These are phyloP conservation scores for Amphiura filiformis DNA, from an alignment of 35 echinoderm and acorn worm genomes.

Conservation along the genomic window DNA sequence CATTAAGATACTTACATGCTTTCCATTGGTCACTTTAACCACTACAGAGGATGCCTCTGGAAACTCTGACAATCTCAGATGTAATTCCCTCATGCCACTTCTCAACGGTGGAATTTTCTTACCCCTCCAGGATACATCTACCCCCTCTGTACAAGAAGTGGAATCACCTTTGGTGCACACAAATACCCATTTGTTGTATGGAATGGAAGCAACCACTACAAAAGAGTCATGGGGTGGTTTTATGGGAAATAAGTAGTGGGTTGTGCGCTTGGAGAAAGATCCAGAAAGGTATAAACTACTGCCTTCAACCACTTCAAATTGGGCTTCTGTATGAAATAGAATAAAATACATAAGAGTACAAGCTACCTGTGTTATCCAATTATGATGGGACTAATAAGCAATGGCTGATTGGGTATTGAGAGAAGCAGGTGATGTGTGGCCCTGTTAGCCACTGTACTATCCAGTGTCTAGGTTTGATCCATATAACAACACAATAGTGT, in stretches of 20 bases:
- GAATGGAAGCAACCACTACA: constrained; percentile 37
- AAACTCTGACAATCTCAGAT: constrained; percentile 45
- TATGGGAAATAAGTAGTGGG: constrained; percentile 71
- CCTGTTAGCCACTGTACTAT: no score
- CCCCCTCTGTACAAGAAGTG: constrained; percentile 42
- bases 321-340: not conserved
- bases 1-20: constrained; percentile 27
- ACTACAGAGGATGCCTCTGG: constrained; percentile 34
- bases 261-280: constrained; percentile 1
- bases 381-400: not conserved
- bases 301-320: not conserved
- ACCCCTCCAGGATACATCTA: constrained; percentile 51
- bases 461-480: no score
- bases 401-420: not conserved
- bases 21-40: constrained; percentile 52
- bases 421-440: no score
- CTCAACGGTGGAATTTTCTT: constrained; percentile 60
- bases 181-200: constrained; percentile 51
- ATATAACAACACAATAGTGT: no score
- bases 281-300: not conserved
- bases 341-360: no score
- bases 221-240: constrained; percentile 34
- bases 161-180: constrained; percentile 55
- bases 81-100: constrained; percentile 38
- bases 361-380: not conserved